Percentiles rank a stretch among this genome's conserved stretches.
phyloP scores from a whole-genome alignment of 2,888 invertebrate species.

The Noctua janthe region DNA sequence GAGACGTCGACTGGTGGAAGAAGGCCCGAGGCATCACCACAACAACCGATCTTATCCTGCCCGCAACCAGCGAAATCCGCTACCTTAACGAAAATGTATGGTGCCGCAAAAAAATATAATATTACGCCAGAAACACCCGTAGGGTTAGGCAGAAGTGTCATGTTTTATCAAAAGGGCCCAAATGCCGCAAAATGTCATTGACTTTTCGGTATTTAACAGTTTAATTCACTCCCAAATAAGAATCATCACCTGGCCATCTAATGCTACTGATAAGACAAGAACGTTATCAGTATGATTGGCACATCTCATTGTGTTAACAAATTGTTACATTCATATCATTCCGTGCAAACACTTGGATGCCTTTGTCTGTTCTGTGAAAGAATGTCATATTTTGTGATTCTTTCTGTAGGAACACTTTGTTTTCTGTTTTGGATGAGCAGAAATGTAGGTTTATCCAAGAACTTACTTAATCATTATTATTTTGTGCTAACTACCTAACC shows the following conservation, averaged over 20 bases:
- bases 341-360: constrained; percentile 39
- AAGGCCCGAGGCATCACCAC: neutral
- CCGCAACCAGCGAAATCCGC: neutral
- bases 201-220: neutral
- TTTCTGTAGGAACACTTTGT: neutral
- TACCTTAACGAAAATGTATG: neutral
- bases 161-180: neutral
- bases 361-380: constrained; percentile 19
- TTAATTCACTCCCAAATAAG: constrained; percentile 17
- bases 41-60: neutral
- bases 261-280: constrained; percentile 47
- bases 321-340: constrained; percentile 37
- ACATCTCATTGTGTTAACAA: constrained; percentile 45
- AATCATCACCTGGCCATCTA: constrained; percentile 27
- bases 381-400: constrained; percentile 12
- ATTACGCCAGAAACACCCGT: neutral
- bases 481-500: neutral
- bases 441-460: neutral
- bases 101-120: neutral
- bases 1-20: neutral
- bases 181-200: neutral
- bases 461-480: neutral
- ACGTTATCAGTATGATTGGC: constrained; percentile 57
- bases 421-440: constrained; percentile 12
- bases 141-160: neutral